Conservation (phyloP, 2,888 invertebrate species). For the Drosophila engyochracea region DNA sequence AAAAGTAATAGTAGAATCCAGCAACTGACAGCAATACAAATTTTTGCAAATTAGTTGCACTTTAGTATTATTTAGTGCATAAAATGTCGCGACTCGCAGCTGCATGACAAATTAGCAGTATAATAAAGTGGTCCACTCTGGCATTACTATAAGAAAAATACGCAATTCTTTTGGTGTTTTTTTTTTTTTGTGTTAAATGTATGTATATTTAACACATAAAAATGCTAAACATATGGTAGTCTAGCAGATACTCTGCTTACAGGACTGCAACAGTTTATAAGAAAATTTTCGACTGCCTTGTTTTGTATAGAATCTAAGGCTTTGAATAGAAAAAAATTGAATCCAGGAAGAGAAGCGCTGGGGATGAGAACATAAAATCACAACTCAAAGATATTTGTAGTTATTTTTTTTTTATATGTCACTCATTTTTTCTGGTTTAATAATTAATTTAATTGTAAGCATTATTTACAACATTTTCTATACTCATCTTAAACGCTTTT, state of each 20-base stretch:
- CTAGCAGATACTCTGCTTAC: conserved; percentile 1
- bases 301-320: background rate
- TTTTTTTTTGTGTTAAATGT: background rate
- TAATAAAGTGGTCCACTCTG: conserved; percentile 64
- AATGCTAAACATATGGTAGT: conserved; percentile 1
- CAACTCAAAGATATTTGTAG: background rate
- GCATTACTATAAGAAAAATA: conserved; percentile 38
- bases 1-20: conserved; percentile 15
- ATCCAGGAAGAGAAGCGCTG: background rate
- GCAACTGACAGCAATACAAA: conserved; percentile 63
- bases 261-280: background rate
- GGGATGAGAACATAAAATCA: background rate
- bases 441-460: background rate
- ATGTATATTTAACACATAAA: conserved; percentile 19
- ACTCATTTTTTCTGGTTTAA: background rate
- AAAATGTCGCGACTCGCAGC: conserved; percentile 60
- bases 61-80: conserved; percentile 72
- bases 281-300: background rate
- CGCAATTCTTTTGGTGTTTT: conserved; percentile 37
- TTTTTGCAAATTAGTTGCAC: conserved; percentile 75
- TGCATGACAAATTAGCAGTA: conserved; percentile 72
- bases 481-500: too few relatives aligned
- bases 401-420: background rate
- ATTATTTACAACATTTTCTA: background rate
- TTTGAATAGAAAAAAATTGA: background rate